Evolutionary conservation across 2,113 vertebrate genomes (phyloP).

Genomic region (Rhinichthys klamathensis): DNA sequence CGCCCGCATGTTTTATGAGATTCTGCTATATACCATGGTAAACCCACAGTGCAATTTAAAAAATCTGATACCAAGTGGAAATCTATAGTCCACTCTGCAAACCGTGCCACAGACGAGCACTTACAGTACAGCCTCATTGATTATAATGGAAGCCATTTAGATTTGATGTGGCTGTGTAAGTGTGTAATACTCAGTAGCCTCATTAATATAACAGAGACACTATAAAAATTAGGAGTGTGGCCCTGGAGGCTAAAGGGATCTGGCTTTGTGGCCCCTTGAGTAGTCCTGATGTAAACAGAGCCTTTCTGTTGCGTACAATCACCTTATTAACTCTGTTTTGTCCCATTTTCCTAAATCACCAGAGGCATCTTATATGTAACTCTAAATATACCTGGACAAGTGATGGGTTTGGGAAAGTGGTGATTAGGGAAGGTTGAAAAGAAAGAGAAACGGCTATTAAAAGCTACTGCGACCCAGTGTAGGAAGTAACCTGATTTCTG

Average conservation of each 20-base stretch:
- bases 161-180: not conserved
- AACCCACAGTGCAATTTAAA: not conserved
- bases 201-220: not conserved
- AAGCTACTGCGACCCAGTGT: slow-evolving; percentile 40
- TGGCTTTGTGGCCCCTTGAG: slow-evolving; percentile 6
- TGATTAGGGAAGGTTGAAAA: slow-evolving; percentile 30
- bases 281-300: not conserved
- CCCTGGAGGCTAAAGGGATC: not conserved
- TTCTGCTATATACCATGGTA: not conserved
- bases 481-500: slow-evolving; percentile 46
- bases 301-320: slow-evolving; percentile 52
- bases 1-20: not conserved
- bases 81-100: slow-evolving; percentile 9
- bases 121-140: slow-evolving; percentile 4
- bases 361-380: slow-evolving; percentile 53
- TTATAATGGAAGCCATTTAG: not conserved
- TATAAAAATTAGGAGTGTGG: slow-evolving; percentile 15
- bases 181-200: slow-evolving; percentile 8
- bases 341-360: slow-evolving; percentile 62
- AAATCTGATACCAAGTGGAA: not conserved
- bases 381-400: slow-evolving; percentile 70
- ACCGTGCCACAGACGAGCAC: not conserved
- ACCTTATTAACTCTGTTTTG: slow-evolving; percentile 54
- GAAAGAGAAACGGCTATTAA: slow-evolving; percentile 49
- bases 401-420: slow-evolving; percentile 43